These are phyloP conservation scores for Hormiphora californensis DNA, from an alignment of 37 sponge, comb jelly and placozoan genomes.

Conservation along the genomic window DNA sequence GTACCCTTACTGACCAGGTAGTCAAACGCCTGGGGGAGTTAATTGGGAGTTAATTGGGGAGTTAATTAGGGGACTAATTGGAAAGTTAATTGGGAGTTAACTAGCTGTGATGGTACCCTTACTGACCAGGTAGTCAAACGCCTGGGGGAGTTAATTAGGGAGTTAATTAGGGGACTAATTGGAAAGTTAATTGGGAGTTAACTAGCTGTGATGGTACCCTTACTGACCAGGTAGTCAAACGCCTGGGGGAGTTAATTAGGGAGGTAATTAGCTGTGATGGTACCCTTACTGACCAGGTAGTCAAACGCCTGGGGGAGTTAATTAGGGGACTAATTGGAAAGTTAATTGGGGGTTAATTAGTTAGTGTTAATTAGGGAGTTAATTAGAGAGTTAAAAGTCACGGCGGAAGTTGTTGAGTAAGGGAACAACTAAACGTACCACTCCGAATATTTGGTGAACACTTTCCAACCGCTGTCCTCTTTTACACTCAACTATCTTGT, in stretches of 20 bases:
- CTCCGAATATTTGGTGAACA: neutral
- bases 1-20: slow-evolving; percentile 22
- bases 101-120: slow-evolving; percentile 5
- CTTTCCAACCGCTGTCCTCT: neutral
- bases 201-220: neutral
- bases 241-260: neutral
- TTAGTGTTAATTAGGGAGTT: no score
- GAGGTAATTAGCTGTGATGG: no score
- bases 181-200: no score
- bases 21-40: neutral
- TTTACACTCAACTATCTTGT: slow-evolving; percentile 20
- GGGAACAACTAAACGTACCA: neutral
- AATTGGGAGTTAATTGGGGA: no score
- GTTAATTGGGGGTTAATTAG: no score
- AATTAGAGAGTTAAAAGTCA: no score
- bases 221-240: slow-evolving; percentile 11
- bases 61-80: no score
- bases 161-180: no score
- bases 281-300: slow-evolving; percentile 13
- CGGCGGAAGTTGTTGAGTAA: no score
- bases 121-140: slow-evolving; percentile 12
- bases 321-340: no score
- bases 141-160: neutral
- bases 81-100: no score
- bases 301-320: neutral